Conservation (phyloP, 2,113 vertebrate genomes). For the Hippocampus guttulatus region DNA sequence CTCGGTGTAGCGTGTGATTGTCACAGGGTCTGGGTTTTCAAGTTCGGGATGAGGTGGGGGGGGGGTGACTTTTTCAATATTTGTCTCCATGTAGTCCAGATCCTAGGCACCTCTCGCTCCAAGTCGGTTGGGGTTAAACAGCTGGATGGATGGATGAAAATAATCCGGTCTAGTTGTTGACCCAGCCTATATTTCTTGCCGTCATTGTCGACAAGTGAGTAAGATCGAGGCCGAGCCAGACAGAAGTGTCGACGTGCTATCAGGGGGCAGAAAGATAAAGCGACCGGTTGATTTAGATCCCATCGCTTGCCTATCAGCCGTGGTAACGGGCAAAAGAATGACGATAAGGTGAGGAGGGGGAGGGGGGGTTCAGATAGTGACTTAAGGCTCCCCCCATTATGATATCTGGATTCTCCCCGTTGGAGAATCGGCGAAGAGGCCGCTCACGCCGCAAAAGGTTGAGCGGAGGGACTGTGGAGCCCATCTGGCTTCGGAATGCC, state of each 20-base stretch:
- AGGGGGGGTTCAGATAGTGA: not conserved
- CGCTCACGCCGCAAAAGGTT: not conserved
- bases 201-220: too few relatives aligned
- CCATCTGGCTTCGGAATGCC: slow-evolving; percentile 9
- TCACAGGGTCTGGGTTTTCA: not conserved
- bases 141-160: too few relatives aligned
- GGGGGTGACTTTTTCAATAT: not conserved
- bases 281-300: not conserved
- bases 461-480: slow-evolving; percentile 2
- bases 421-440: not conserved
- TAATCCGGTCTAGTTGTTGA: not conserved
- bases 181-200: not conserved
- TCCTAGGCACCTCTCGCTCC: too few relatives aligned
- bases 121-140: too few relatives aligned
- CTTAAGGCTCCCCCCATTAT: not conserved
- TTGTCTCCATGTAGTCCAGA: not conserved
- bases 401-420: not conserved
- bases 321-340: not conserved
- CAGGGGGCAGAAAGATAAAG: not conserved
- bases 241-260: too few relatives aligned
- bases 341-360: too few relatives aligned
- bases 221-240: too few relatives aligned
- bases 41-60: too few relatives aligned
- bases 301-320: not conserved
- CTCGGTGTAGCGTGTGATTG: not conserved